A percentile compares a stretch with the other conserved stretches of the same genome.
phyloP scores from a whole-genome alignment of 2,113 vertebrate species.

The Aptenodytes patagonicus region DNA sequence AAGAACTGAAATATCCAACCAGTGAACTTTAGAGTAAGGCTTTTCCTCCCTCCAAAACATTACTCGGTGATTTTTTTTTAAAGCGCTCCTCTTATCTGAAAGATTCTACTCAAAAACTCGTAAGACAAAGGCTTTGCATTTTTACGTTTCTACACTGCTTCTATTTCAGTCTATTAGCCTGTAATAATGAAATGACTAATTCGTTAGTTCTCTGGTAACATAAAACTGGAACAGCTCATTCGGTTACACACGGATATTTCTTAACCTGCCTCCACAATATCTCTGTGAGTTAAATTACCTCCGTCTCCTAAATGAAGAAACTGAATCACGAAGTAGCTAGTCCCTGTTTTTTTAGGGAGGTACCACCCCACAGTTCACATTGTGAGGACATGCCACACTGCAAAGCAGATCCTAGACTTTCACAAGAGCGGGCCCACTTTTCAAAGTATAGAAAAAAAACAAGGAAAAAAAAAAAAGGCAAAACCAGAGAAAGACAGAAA shows the following conservation, averaged over 20 bases:
- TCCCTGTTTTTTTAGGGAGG: not conserved
- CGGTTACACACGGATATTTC: not conserved
- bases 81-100: not conserved
- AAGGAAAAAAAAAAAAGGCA: not conserved
- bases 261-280: not conserved
- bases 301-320: accelerated
- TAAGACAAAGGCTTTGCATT: not conserved
- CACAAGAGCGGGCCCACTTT: accelerated
- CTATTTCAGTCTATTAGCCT: not conserved
- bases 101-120: not conserved
- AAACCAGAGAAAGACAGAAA: not conserved
- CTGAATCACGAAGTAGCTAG: not conserved
- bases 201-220: not conserved
- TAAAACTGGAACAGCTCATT: not conserved
- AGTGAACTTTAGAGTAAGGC: not conserved
- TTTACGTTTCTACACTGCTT: not conserved
- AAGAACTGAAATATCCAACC: not conserved
- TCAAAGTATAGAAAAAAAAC: accelerated
- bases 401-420: not conserved
- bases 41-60: not conserved
- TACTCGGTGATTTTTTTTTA: not conserved
- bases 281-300: not conserved
- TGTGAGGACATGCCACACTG: not conserved
- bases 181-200: not conserved
- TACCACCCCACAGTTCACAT: not conserved